A percentile compares a stretch with the other conserved stretches of the same genome.
phyloP scores from a whole-genome alignment of 2,113 vertebrate species.

The Microcebus griseorufus region DNA sequence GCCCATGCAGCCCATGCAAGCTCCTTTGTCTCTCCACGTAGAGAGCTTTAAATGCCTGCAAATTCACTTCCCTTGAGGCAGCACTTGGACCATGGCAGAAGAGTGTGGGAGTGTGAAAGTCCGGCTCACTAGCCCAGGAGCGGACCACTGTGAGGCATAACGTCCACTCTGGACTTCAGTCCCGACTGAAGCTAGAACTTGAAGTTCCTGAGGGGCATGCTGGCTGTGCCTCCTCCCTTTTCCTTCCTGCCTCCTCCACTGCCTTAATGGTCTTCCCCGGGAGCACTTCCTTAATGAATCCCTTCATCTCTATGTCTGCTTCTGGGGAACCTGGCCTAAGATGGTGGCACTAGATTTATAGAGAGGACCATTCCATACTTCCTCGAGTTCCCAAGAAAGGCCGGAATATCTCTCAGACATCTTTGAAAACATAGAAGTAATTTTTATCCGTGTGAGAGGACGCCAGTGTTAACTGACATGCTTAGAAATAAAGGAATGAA shows the following conservation, averaged over 20 bases:
- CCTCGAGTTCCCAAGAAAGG: neutral
- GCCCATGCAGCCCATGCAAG: neutral
- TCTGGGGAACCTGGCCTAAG: neutral
- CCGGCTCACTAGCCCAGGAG: neutral
- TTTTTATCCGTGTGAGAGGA: neutral
- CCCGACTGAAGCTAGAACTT: neutral
- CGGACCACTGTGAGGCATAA: neutral
- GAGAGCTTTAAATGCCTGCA: neutral
- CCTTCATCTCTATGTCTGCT: neutral
- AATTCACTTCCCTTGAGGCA: neutral
- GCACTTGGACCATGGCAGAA: fast-evolving
- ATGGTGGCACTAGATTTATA: neutral
- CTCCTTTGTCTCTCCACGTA: neutral
- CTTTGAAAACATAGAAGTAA: neutral
- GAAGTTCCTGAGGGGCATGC: too few species aligned
- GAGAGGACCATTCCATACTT: neutral
- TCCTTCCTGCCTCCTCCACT: neutral
- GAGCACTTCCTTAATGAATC: neutral
- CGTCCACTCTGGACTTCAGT: too few species aligned
- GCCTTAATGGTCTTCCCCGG: neutral
- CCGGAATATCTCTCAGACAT: neutral
- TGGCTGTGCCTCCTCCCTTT: neutral
- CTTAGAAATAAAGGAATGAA: neutral
- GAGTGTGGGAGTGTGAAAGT: neutral
- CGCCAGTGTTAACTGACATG: neutral